Evolutionary conservation across 2,888 invertebrate genomes (phyloP).

Genomic region (Zaprionus lineosus): DNA sequence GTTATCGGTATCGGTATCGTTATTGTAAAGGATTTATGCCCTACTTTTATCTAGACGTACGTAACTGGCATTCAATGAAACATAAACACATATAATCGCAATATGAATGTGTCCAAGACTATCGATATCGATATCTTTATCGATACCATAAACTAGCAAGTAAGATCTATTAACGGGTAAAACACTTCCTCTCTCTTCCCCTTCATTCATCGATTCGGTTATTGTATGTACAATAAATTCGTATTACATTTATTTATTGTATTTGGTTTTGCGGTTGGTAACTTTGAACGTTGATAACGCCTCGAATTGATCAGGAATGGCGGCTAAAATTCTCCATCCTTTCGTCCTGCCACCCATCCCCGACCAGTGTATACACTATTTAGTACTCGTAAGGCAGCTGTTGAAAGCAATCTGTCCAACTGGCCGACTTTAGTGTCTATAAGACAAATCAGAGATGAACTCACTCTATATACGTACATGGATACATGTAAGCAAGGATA

Average conservation of each 20-base stretch:
- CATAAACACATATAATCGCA: too few relatives aligned
- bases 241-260: conserved; percentile 63
- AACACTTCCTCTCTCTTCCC: conserved; percentile 48
- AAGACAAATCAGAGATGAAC: not conserved
- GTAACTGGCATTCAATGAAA: too few relatives aligned
- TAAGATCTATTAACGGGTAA: conserved; percentile 20
- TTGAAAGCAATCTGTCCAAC: conserved; percentile 15
- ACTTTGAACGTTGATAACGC: too few relatives aligned
- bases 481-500: not conserved
- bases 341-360: too few relatives aligned
- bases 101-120: conserved; percentile 8
- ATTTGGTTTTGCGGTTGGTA: conserved; percentile 29
- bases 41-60: too few relatives aligned
- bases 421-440: conserved; percentile 4
- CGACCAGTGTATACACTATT: too few relatives aligned
- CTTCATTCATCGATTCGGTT: conserved; percentile 16
- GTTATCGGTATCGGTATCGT: too few relatives aligned
- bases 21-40: too few relatives aligned
- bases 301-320: too few relatives aligned
- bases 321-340: too few relatives aligned
- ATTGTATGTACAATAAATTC: conserved; percentile 70
- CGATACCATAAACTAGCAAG: too few relatives aligned
- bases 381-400: conserved; percentile 7
- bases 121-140: too few relatives aligned
- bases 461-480: not conserved